Evolutionary conservation across 1,140 invertebrate species (phyloP).

Genomic region (Gryllus bimaculatus): DNA sequence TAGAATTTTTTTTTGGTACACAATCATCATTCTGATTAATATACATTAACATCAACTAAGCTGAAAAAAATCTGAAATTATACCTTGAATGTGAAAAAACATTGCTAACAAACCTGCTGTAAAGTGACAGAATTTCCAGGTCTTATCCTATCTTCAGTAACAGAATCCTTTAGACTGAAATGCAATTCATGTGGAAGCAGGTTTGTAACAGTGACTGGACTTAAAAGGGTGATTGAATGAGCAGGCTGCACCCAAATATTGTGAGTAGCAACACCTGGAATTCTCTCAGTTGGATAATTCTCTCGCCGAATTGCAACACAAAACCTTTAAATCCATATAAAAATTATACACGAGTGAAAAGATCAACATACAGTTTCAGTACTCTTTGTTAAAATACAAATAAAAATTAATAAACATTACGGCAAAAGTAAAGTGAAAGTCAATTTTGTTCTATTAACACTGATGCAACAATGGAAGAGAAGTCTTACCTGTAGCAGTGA

Average conservation of each 20-base stretch:
- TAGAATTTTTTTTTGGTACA: no score
- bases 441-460: neutral
- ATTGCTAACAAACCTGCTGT: conserved; percentile 24
- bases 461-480: neutral
- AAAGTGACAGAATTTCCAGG: conserved; percentile 33
- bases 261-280: conserved; percentile 23
- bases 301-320: conserved; percentile 69
- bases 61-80: no score
- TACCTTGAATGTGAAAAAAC: no score
- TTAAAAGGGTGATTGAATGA: conserved; percentile 73
- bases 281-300: conserved; percentile 61
- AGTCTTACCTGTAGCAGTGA: conserved; percentile 33
- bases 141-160: conserved; percentile 46
- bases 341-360: no score
- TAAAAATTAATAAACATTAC: no score
- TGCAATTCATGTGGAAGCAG: conserved; percentile 63
- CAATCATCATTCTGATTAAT: no score
- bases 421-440: neutral
- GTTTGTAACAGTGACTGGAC: conserved; percentile 73
- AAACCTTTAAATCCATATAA: conserved; percentile 44
- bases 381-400: no score
- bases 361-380: no score
- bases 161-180: conserved; percentile 43
- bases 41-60: no score
- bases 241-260: conserved; percentile 52